Evolutionary conservation across 1,140 invertebrate genomes (phyloP).

Genomic region (Chironomus tepperi): DNA sequence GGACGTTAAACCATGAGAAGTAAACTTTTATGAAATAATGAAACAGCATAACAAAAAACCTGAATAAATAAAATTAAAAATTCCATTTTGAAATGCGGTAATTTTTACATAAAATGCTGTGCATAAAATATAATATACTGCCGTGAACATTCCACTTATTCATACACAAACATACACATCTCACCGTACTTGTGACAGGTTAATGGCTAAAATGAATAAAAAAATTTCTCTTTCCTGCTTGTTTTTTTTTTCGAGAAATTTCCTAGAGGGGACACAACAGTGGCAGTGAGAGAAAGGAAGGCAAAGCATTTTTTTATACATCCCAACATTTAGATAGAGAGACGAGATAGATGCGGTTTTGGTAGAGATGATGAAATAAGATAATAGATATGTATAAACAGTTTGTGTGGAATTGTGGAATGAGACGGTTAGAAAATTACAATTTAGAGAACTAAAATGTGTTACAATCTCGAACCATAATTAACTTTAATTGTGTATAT

Average conservation of each 20-base stretch:
- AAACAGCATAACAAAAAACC: not conserved
- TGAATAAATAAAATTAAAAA: slow-evolving; percentile 24
- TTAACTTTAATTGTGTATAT: slow-evolving; percentile 15
- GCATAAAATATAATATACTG: not conserved
- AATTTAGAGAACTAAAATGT: not conserved
- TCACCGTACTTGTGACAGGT: not conserved
- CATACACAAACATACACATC: not conserved
- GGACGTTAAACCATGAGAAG: not conserved
- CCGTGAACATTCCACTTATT: not conserved
- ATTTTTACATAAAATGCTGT: not conserved
- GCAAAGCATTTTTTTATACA: not conserved
- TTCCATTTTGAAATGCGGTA: slow-evolving; percentile 17
- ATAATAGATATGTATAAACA: too few relatives aligned
- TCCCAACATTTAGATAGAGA: too few relatives aligned
- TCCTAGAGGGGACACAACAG: not conserved
- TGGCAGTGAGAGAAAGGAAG: not conserved
- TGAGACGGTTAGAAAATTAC: not conserved
- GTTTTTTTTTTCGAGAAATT: too few relatives aligned
- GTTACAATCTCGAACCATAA: slow-evolving; percentile 11
- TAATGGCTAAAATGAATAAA: not conserved
- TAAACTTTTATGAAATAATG: not conserved
- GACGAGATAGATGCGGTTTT: too few relatives aligned
- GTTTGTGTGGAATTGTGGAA: too few relatives aligned
- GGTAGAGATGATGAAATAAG: too few relatives aligned
- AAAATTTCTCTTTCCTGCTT: not conserved